Evolutionary conservation across 2,113 vertebrate genomes (phyloP).

Genomic region (Aythya baeri): DNA sequence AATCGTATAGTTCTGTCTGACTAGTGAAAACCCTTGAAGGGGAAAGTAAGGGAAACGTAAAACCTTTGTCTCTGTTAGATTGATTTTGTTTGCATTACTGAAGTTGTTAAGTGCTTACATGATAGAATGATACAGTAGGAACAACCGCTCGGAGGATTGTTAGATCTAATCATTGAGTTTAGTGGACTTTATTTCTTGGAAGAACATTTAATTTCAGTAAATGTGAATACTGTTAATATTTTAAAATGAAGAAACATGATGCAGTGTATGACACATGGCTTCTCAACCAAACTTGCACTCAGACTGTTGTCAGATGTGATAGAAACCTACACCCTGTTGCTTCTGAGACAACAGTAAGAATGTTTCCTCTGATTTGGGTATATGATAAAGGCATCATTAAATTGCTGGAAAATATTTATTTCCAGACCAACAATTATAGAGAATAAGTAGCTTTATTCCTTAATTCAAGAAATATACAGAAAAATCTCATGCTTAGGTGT

Average conservation of each 20-base stretch:
- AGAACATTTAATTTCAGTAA: not conserved
- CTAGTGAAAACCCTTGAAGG: not conserved
- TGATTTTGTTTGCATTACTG: not conserved
- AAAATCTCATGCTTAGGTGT: not conserved
- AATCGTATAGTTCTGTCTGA: not conserved
- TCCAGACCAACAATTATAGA: not conserved
- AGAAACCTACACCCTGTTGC: not conserved
- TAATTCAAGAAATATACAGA: not conserved
- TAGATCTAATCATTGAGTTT: not conserved
- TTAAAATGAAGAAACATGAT: not conserved
- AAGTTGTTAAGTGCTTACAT: not conserved
- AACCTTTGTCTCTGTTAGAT: not conserved
- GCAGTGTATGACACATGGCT: not conserved
- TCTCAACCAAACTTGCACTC: not conserved
- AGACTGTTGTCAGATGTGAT: fast-evolving
- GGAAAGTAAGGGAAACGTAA: not conserved
- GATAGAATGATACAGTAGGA: not conserved
- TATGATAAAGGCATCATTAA: not conserved
- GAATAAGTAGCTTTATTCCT: not conserved
- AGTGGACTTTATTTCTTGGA: not conserved
- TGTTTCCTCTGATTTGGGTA: not conserved
- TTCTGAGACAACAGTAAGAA: not conserved
- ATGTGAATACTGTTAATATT: not conserved
- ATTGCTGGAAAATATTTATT: not conserved
- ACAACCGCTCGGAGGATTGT: not conserved